Base-by-base conservation (phyloP, 2,797 vertebrate genomes). In the Acipenser oxyrinchus region DNA sequence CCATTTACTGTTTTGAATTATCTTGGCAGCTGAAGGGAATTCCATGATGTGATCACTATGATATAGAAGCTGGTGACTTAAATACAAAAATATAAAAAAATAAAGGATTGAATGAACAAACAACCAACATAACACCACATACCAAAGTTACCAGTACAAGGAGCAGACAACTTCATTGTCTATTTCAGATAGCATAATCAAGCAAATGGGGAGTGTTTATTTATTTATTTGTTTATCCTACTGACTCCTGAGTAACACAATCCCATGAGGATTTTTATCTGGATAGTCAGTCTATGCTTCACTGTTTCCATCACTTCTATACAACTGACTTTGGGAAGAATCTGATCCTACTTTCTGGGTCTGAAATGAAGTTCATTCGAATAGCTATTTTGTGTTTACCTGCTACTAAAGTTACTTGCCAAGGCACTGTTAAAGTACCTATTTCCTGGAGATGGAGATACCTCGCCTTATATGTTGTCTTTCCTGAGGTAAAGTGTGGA, bases 161-260 rank as follows among this genome's bases (percentile, higher is more conserved):
- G 23, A 37, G 23, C 2, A 37, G 23, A 37, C 23, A 37, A 37
- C 23, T 37, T 15, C 23, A 37, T 4, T 37, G 23, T 15, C 48
- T 60, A 49, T 70, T 72, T 76, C 76, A 76, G 73, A 67, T 70
- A 69, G 77, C 68, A 67, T 74, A 81, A 83, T 83, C 76, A 84
- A 80, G 70, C 62, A 69, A 81, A 74, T 74, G 72, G 80, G 73
- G 66, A 62, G 63, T 68, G 69, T 75, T 86, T 75, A 37, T 71
- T 83, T 84, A 81, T 87, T 85, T 80, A 85, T 88, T 80, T 37
- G 2, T 37, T 84, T 64, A 80, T 79, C 78, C 81, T 75, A 79
- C 57, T 82, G 80, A 80, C 80, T 83, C 74, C 70, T 51, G 68
- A 77, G 81, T 81, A 81, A 82, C 73, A 72, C 65, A 71, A 81